Evolutionary conservation across 2,797 vertebrate genomes (phyloP).

Genomic region (Mormyrus proboscirostris): DNA sequence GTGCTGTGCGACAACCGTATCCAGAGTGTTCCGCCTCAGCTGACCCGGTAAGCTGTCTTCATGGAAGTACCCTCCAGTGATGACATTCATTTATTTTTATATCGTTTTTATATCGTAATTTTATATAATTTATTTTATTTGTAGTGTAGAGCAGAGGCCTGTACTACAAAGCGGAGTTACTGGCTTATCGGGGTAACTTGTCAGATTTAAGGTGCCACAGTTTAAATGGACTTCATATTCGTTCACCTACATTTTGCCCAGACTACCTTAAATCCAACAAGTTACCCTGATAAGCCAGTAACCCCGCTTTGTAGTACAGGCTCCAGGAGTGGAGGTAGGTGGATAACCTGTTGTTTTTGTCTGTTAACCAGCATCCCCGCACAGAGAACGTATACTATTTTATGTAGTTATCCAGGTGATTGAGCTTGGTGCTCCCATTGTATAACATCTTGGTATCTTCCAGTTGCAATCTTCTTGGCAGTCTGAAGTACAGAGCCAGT

Average conservation of each 20-base stretch:
- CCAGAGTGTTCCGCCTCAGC: constrained; percentile 90
- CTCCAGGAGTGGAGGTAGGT: neutral
- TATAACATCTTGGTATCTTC: neutral
- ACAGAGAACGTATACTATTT: neutral
- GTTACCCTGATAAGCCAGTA: neutral
- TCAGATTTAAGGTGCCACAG: neutral
- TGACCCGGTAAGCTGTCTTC: constrained; percentile 72
- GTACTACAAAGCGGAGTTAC: neutral
- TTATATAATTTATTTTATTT: no score
- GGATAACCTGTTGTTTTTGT: neutral
- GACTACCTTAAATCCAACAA: neutral
- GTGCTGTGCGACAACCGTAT: constrained; percentile 97
- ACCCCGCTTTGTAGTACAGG: neutral
- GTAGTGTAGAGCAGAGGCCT: neutral
- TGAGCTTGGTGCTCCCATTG: neutral
- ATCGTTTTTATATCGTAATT: neutral
- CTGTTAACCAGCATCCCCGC: neutral
- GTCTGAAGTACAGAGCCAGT: neutral
- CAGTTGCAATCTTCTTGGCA: neutral
- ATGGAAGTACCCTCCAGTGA: neutral
- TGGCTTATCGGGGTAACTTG: neutral
- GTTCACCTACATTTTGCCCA: neutral
- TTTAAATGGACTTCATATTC: neutral
- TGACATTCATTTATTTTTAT: neutral
- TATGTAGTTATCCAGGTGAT: neutral